Evolutionary conservation across 2,888 invertebrate species (phyloP).

Genomic region (Lamellibrachia satsuma): DNA sequence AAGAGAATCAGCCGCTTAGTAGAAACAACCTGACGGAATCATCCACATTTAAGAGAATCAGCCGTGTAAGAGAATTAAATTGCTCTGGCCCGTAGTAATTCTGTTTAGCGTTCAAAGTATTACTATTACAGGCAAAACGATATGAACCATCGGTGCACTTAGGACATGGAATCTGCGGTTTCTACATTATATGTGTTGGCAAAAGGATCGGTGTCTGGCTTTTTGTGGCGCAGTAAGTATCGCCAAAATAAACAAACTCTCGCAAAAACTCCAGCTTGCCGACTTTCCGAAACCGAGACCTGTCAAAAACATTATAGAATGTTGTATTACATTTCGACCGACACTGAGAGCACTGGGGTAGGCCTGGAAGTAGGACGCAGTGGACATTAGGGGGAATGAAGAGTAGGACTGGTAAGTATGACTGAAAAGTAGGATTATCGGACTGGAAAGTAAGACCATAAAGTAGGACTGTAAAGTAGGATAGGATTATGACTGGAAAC

Average conservation of each 20-base stretch:
- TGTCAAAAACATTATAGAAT: neutral
- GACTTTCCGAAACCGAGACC: neutral
- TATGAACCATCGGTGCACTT: neutral
- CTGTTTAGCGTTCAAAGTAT: neutral
- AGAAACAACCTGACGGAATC: no score
- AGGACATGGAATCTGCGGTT: neutral
- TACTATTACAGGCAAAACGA: neutral
- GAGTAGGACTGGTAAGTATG: no score
- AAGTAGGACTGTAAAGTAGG: neutral
- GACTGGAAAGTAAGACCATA: no score
- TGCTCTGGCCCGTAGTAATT: no score
- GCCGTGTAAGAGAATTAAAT: no score
- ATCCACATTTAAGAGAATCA: no score
- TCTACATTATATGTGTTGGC: neutral
- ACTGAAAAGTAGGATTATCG: no score
- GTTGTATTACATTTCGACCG: neutral
- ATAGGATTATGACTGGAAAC: neutral
- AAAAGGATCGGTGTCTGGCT: neutral
- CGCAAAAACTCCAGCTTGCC: neutral
- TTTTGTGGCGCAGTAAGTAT: neutral
- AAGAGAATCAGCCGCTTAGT: no score
- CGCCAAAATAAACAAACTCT: constrained; percentile 5
- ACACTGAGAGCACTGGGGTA: neutral
- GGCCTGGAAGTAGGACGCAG: neutral
- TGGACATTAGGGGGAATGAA: neutral